These are phyloP conservation scores for Zele albiditarsus DNA, from an alignment of 2,888 invertebrate genomes.

Conservation along the genomic window DNA sequence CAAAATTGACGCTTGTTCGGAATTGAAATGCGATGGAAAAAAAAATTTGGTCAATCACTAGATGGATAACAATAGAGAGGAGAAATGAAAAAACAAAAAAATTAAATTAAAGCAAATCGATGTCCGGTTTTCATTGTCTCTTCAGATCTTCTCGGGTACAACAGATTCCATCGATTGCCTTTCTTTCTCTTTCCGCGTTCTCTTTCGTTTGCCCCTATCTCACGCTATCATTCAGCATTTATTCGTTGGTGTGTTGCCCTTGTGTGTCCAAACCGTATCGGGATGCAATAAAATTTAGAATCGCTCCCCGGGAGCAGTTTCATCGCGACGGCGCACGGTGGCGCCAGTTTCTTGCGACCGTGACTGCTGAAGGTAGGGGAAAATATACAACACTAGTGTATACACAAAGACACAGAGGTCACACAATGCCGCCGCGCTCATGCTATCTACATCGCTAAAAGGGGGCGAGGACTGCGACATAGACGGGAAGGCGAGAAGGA, in stretches of 20 bases:
- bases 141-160: slow-evolving; percentile 45
- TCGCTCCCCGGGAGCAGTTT: slow-evolving; percentile 57
- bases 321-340: slow-evolving; percentile 62
- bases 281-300: slow-evolving; percentile 35
- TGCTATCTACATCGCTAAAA: slow-evolving; percentile 1
- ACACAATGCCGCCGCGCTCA: slow-evolving; percentile 21
- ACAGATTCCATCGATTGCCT: slow-evolving; percentile 47
- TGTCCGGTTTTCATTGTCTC: slow-evolving; percentile 31
- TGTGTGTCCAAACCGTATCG: slow-evolving; percentile 4
- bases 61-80: background rate
- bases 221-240: slow-evolving; percentile 25
- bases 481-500: slow-evolving; percentile 37
- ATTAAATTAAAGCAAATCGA: background rate
- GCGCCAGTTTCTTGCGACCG: slow-evolving; percentile 64
- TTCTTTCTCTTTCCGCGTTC: slow-evolving; percentile 29
- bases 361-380: slow-evolving; percentile 43
- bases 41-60: background rate
- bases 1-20: background rate
- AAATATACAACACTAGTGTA: slow-evolving; percentile 33
- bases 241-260: background rate
- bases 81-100: background rate
- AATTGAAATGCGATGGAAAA: background rate
- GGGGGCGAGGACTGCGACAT: slow-evolving; percentile 35
- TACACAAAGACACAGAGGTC: slow-evolving; percentile 47
- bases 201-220: slow-evolving; percentile 14